phyloP scores from a whole-genome alignment of 2,888 invertebrate species.

The Strigamia maritima region DNA sequence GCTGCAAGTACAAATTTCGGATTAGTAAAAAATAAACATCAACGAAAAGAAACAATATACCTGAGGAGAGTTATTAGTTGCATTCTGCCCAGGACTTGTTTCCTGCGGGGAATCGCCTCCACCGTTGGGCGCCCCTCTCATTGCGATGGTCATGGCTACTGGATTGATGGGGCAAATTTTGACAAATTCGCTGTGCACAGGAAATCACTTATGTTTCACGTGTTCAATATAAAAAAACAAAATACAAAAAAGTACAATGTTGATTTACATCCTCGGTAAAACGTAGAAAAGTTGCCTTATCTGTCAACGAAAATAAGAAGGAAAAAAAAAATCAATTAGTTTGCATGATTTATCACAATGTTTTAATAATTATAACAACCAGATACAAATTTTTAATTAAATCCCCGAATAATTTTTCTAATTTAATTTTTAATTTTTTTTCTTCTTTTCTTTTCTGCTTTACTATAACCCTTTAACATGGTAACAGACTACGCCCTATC shows the following conservation, averaged over 20 bases:
- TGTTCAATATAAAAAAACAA: not conserved
- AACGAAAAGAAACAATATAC: too few relatives aligned
- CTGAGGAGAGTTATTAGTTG: conserved; percentile 41
- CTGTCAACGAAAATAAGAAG: not conserved
- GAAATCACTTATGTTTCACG: not conserved
- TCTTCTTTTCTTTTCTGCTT: too few relatives aligned
- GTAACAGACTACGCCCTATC: not conserved
- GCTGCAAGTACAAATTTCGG: not conserved
- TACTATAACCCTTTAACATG: too few relatives aligned
- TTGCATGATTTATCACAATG: too few relatives aligned
- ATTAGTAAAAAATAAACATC: not conserved
- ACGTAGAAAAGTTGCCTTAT: not conserved
- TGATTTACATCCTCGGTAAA: not conserved
- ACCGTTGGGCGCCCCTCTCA: conserved; percentile 51
- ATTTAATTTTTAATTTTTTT: not conserved
- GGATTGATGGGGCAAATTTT: conserved; percentile 36
- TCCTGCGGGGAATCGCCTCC: conserved; percentile 50
- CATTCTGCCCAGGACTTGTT: conserved; percentile 43
- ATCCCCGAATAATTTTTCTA: not conserved
- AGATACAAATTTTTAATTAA: not conserved
- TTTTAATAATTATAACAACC: too few relatives aligned
- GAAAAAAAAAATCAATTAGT: not conserved
- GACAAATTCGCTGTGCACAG: not conserved
- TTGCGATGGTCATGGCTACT: conserved; percentile 51
- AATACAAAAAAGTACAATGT: not conserved